Conservation (phyloP, 2,797 vertebrate species). For the Pachyuromys duprasi region DNA sequence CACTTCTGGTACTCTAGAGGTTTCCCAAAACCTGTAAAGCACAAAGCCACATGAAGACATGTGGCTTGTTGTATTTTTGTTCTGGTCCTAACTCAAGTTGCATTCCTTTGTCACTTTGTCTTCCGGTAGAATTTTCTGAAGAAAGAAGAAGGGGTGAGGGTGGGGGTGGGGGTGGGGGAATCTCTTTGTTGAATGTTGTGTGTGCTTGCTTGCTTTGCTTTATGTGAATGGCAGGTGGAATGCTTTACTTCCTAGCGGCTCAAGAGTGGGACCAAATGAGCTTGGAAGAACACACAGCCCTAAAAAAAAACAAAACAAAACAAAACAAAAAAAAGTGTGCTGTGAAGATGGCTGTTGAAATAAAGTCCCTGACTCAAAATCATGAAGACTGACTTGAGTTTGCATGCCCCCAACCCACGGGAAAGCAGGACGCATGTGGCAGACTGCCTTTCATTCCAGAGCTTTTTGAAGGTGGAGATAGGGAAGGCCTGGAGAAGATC, state of each 20-base stretch:
- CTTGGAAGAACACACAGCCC: background rate
- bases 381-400: background rate
- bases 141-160: rapidly evolving
- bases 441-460: background rate
- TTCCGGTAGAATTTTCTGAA: background rate
- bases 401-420: background rate
- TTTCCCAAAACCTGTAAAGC: background rate
- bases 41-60: background rate
- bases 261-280: background rate
- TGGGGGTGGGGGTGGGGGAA: too few relatives aligned
- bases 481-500: background rate
- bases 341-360: background rate
- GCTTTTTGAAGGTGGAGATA: background rate
- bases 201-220: background rate
- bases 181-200: background rate
- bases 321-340: background rate
- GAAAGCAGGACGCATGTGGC: background rate
- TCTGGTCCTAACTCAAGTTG: background rate
- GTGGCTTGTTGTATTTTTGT: background rate
- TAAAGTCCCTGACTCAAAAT: background rate
- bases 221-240: background rate
- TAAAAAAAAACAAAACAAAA: too few relatives aligned
- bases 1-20: background rate
- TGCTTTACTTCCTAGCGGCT: background rate
- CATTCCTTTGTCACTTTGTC: background rate